Conservation (phyloP, 2,113 vertebrate genomes). For the Picathartes gymnocephalus region DNA sequence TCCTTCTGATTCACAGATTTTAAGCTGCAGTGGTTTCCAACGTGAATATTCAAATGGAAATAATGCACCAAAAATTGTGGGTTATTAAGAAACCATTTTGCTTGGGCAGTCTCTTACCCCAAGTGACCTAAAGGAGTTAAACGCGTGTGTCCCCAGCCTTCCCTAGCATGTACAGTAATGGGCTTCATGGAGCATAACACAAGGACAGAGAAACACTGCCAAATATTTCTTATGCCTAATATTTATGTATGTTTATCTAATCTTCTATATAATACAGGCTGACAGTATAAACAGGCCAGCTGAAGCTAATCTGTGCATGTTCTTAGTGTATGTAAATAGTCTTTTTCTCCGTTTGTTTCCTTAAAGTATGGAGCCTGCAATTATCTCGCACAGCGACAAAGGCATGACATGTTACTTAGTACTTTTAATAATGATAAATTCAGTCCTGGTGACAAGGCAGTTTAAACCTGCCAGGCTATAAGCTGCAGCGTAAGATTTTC, state of each 20-base stretch:
- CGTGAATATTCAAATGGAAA: neutral
- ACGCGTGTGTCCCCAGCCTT: neutral
- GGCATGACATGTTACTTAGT: slow-evolving; percentile 64
- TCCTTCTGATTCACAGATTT: neutral
- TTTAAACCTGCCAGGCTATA: neutral
- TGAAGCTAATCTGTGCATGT: slow-evolving; percentile 57
- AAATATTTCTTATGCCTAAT: slow-evolving; percentile 38
- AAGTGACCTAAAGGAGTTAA: neutral
- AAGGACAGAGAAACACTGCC: neutral
- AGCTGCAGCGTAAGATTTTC: neutral
- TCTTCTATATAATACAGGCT: slow-evolving; percentile 58
- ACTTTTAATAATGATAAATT: slow-evolving; percentile 61
- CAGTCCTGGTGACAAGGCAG: slow-evolving; percentile 40
- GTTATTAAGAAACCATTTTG: neutral
- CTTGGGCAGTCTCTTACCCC: neutral
- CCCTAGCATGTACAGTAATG: neutral
- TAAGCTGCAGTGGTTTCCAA: neutral
- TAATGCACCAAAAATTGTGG: neutral
- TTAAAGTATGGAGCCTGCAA: slow-evolving; percentile 67
- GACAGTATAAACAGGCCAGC: slow-evolving; percentile 62
- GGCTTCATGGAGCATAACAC: neutral
- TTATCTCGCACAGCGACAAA: slow-evolving; percentile 54
- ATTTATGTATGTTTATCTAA: slow-evolving; percentile 44
- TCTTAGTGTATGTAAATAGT: slow-evolving; percentile 63
- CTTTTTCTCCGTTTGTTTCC: slow-evolving; percentile 62